Percentiles rank a stretch among this genome's conserved stretches.
phyloP scores from a whole-genome alignment of 2,113 vertebrate genomes.

The Amblyopsis rosae region DNA sequence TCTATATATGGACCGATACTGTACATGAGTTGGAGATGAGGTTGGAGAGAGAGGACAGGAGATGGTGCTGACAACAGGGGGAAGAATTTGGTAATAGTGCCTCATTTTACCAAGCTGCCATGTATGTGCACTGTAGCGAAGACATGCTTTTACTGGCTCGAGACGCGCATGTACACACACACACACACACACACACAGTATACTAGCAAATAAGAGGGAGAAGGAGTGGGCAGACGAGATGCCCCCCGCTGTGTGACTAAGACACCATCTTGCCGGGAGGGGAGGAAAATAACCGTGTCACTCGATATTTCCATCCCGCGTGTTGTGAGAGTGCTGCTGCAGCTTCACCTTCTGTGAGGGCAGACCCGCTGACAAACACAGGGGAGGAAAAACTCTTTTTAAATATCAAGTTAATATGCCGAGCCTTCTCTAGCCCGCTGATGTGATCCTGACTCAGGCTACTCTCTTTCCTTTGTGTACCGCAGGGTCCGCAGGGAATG shows the following conservation, averaged over 20 bases:
- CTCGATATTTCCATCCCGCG: conserved; percentile 29
- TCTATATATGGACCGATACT: conserved; percentile 55
- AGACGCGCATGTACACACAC: conserved; percentile 19
- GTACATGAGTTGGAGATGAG: conserved; percentile 38
- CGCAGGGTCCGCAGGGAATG: conserved; percentile 80
- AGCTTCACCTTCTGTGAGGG: conserved; percentile 37
- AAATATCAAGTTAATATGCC: conserved; percentile 56
- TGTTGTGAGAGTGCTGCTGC: conserved; percentile 42
- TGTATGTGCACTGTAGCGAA: conserved; percentile 38
- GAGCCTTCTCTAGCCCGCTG: conserved; percentile 38
- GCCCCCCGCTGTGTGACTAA: conserved; percentile 27
- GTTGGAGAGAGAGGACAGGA: conserved; percentile 30
- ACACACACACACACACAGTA: conserved; percentile 8
- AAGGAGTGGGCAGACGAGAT: conserved; percentile 1
- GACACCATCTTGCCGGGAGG: conserved; percentile 9
- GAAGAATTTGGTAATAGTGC: conserved; percentile 5
- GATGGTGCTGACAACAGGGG: conserved; percentile 31
- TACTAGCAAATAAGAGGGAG: conserved; percentile 23
- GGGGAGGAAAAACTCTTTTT: conserved; percentile 22
- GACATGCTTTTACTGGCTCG: conserved; percentile 36
- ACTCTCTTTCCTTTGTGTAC: conserved; percentile 27
- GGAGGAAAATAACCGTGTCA: conserved; percentile 30
- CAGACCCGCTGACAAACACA: conserved; percentile 49
- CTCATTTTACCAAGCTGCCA: conserved; percentile 20
- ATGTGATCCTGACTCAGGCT: conserved; percentile 28